Base-by-base conservation (phyloP, 1,140 invertebrate species). In the Sitobion miscanthi region DNA sequence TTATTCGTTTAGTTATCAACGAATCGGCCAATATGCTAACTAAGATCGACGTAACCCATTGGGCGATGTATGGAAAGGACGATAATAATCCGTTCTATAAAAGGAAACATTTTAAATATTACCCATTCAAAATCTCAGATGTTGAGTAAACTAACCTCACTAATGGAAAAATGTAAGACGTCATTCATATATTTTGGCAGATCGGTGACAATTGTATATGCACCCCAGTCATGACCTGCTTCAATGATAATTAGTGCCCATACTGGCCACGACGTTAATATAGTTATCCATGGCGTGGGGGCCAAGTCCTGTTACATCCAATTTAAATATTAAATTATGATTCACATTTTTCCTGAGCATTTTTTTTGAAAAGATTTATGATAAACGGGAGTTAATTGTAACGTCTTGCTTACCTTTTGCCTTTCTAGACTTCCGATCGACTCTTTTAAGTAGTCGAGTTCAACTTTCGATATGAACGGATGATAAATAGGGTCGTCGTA, bases 201-300 rank as follows among this genome's bases (percentile, higher is more conserved):
- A 94, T 98, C 97, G 30, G 97, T 98, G n/a, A 98, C 96, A 95
- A 98, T 96, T 9, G 97, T 98, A 94, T 98, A 98, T 94, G 98
- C 97, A 2, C 97, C 97, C 97, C 98, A 99, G 95, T 98, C 97
- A 94, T 98, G 97, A 25, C 97, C 97, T 94, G 98, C 95, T 95
- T 97, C 95, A 25, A 98, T 97, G 90, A 96, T 96, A 1, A 98
- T 95, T 38, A 98, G 95, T 0, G 97, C 97, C 96, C 97, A 97
- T 54, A 98, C 96, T 7, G 97, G 97, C 30, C 96, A 95, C 5
- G 97, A 99, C 20, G 96, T 97, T 0, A 99, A 95, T 45, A 98
- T 96, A 17, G 96, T 96, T 88, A 96, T 96, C 97, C 97, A 98
- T 2, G 97, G 97, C 14, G 97, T 95, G n/a, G 91, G 85, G 23